Evolutionary conservation across 1,140 invertebrate species (phyloP).

Genomic region (Penaeus vannamei): DNA sequence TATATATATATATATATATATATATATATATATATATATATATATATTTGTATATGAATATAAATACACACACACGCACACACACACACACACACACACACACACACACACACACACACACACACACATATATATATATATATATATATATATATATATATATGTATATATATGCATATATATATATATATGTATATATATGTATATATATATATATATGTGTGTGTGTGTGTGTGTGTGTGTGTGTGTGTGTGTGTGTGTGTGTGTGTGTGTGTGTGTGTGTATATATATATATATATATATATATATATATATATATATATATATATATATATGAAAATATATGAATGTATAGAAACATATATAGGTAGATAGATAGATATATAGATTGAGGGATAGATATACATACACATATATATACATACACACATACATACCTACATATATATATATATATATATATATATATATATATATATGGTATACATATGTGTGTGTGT

Average conservation of each 20-base stretch:
- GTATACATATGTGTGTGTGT: no score
- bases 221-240: neutral
- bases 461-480: no score
- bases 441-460: no score
- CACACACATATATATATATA: neutral
- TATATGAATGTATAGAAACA: no score
- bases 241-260: neutral
- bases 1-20: no score
- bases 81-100: no score
- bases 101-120: neutral
- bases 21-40: neutral
- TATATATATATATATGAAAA: no score
- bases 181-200: neutral
- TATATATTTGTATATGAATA: slow-evolving; percentile 18
- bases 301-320: no score
- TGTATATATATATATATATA: slow-evolving; percentile 25
- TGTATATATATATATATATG: slow-evolving; percentile 27
- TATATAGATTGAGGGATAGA: no score
- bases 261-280: neutral
- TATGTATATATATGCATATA: neutral
- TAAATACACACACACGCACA: neutral
- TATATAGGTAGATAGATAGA: no score
- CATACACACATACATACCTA: no score
- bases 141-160: neutral
- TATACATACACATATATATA: no score